Evolutionary conservation across 2,888 invertebrate species (phyloP).

Genomic region (Anthophora plumipes): DNA sequence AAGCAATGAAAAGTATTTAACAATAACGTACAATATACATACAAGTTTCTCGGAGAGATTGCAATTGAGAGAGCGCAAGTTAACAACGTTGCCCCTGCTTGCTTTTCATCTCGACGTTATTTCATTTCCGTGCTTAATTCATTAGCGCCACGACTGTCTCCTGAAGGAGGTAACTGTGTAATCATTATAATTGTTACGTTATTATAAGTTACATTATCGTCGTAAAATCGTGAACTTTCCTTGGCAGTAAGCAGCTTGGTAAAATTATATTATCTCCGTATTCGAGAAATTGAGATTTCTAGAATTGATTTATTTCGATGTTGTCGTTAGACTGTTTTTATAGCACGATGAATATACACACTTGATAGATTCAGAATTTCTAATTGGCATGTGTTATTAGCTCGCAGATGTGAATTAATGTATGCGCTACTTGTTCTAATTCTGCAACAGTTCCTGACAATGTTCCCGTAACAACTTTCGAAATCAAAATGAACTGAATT

Average conservation of each 20-base stretch:
- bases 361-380: too few species aligned
- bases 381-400: too few species aligned
- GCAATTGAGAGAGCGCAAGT: background rate
- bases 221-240: background rate
- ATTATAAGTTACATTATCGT: background rate
- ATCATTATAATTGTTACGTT: background rate
- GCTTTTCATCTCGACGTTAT: background rate
- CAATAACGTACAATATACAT: background rate
- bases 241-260: background rate
- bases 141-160: background rate
- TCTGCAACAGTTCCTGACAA: background rate
- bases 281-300: background rate
- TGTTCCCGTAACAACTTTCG: background rate
- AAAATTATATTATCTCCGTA: background rate
- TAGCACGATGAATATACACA: too few species aligned
- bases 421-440: background rate
- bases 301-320: background rate
- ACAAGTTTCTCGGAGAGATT: background rate
- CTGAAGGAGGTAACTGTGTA: background rate
- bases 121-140: conserved; percentile 7
- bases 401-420: too few species aligned
- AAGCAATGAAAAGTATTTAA: background rate
- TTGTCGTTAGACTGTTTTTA: too few species aligned
- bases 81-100: background rate
- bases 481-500: background rate